Conservation (phyloP, 2,797 vertebrate species). For the Argya squamiceps region DNA sequence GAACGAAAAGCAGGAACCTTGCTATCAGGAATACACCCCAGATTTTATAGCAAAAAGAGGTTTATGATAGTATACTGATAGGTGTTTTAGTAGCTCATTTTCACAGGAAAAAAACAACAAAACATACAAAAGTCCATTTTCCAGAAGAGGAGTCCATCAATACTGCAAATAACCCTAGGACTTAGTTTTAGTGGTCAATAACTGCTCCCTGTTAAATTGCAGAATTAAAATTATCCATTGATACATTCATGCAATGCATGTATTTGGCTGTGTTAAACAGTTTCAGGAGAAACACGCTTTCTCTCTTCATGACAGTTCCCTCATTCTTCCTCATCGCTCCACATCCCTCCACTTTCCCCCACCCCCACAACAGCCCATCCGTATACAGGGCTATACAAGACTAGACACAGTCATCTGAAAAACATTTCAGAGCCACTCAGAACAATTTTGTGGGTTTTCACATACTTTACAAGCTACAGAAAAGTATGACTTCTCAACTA, state of each 20-base stretch:
- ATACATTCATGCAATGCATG: neutral
- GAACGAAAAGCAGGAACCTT: neutral
- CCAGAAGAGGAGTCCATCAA: neutral
- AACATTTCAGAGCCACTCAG: neutral
- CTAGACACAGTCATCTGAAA: neutral
- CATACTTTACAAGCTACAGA: neutral
- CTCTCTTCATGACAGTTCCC: neutral
- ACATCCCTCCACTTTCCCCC: neutral
- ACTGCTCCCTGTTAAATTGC: neutral
- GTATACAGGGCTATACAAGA: neutral
- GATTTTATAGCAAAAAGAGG: neutral
- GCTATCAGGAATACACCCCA: neutral
- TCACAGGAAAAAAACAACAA: neutral
- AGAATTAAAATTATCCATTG: neutral
- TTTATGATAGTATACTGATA: neutral
- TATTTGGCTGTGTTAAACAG: neutral
- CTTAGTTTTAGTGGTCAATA: neutral
- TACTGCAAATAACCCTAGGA: neutral
- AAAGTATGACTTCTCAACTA: neutral
- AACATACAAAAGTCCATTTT: neutral
- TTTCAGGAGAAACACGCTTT: neutral
- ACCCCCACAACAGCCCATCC: neutral
- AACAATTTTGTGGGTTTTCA: neutral
- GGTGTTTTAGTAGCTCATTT: neutral
- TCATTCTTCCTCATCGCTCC: neutral